Evolutionary conservation across 2,888 invertebrate species (phyloP), one percentile per base, ranked within the genome.

Genomic region (Lithophane ornitopus): DNA sequence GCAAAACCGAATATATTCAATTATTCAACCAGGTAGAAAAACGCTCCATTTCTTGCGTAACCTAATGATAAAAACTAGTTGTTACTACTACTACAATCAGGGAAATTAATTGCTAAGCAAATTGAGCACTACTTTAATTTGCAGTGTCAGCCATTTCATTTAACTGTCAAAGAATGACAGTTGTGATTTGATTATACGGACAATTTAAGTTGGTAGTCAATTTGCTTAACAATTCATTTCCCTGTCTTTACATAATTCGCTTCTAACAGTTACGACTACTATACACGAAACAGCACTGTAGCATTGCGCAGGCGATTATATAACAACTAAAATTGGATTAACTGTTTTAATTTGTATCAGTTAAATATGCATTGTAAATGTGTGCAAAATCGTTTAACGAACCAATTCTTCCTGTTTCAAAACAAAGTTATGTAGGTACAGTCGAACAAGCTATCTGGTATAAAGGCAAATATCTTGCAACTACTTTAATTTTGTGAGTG

Each of bases 311-410:
- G 59, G 16, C 63, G 58, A 16, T 80, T 77, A 69, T 66, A 41
- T 52, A 80, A 83, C 46, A n/a, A 39, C 39, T 9, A 68, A 66
- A 70, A 80, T 76, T 73, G 52, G 70, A 82, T 58, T 70, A 80
- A 71, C 39, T 70, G 76, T 63, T 70, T 59, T 19, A 61, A 72
- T 76, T 80, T 70, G 46, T 82, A 49, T 58, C 76, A 73, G 68
- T 56, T 70, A 66, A n/a, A 9, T 14, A 16, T 54, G n/a, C 63
- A 39, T 69, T 71, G 34, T 70, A 28, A 52, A 67, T 80, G 54
- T 34, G 49, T 61, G n/a, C 22, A 41, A 66, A 77, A 63, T 34
- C 26, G 41, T 39, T 52, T 46, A 19, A 52, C 49, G 56, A 62
- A 66, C 34, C 56, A 61, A 22, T 76, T 70, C 34, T 72, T 69